phyloP scores from a whole-genome alignment of 2,888 invertebrate species.

The Ectemnius lituratus region DNA sequence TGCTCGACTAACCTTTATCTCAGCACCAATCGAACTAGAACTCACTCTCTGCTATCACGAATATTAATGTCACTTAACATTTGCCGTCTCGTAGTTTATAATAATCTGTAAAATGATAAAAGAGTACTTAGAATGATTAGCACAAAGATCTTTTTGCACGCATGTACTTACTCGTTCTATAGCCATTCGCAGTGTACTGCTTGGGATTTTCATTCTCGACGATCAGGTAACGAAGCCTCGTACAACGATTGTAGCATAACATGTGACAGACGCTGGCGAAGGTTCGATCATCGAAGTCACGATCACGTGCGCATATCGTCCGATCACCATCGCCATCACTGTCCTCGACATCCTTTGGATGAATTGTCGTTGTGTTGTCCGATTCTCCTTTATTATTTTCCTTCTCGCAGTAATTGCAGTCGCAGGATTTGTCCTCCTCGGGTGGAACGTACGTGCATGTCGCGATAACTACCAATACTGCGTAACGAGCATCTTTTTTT shows the following conservation, averaged over 20 bases:
- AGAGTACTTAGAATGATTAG: neutral
- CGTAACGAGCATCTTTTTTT: neutral
- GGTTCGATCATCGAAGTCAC: constrained; percentile 66
- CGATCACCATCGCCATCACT: constrained; percentile 65
- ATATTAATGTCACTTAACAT: constrained; percentile 48
- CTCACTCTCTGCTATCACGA: no score
- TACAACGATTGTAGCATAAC: constrained; percentile 72
- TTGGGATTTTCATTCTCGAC: constrained; percentile 44
- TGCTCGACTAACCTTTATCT: no score
- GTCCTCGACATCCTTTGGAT: constrained; percentile 57
- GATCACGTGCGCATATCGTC: constrained; percentile 72
- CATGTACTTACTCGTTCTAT: constrained; percentile 66
- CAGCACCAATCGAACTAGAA: no score
- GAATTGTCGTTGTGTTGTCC: constrained; percentile 29
- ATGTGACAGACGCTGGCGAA: constrained; percentile 73
- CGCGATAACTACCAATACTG: constrained; percentile 20
- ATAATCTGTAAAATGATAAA: constrained; percentile 62
- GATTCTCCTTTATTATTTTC: constrained; percentile 55
- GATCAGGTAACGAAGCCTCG: constrained; percentile 56
- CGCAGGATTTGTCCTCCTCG: constrained; percentile 47
- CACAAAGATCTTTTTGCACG: neutral
- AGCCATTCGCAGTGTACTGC: constrained; percentile 50
- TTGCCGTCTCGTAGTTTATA: constrained; percentile 71
- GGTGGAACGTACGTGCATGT: neutral
- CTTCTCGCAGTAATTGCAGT: constrained; percentile 64